Base-by-base conservation (phyloP, 2,888 invertebrate genomes). In the Acleris holmiana region DNA sequence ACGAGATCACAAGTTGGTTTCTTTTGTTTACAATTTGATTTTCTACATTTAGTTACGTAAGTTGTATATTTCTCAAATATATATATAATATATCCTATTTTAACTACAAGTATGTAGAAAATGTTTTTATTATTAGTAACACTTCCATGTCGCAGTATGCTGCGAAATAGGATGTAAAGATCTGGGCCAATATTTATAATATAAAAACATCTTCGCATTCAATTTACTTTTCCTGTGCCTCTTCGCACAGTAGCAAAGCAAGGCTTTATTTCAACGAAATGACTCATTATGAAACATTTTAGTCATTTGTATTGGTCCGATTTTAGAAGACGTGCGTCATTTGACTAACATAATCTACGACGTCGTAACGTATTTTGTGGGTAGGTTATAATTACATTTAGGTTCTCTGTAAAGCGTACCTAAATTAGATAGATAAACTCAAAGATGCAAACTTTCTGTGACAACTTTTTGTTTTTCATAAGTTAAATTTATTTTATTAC, bases 401-500 rank as follows among this genome's bases (percentile, higher is more conserved):
- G 57, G 63, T 63, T 63, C 63, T 47, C 19, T 57, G 35, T 53
- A 61, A 53, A 53, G 18, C 35, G 50, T 50, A 61, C 49, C 59
- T 25, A 21, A 25, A 56, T 56, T 57, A 63, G 57, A 51, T 51
- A 63, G 51, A 25, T 19, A 47, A 47, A 63, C 50, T 51, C 51
- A 19, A 56, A 51, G 53, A 53, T 35, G 40, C 53, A 53, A 29
- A 63, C 51, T 47, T 57, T 57, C 46, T 51, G 62, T 63, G 35
- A 47, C 4, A 53, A 35, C 41, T 46, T 69, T 70, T 68, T 72
- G 69, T 70, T 68, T 73, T 76, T 76, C 70, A 69, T 69, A 75
- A 73, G 77, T 73, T 72, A 73, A 74, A 72, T 82, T 84, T 84
- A 75, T 75, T 82, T 85, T 82, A 75, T 84, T 80, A 80, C 80